These are phyloP conservation scores for Euzetes globulus DNA, from an alignment of 2,888 invertebrate species.

Conservation along the genomic window DNA sequence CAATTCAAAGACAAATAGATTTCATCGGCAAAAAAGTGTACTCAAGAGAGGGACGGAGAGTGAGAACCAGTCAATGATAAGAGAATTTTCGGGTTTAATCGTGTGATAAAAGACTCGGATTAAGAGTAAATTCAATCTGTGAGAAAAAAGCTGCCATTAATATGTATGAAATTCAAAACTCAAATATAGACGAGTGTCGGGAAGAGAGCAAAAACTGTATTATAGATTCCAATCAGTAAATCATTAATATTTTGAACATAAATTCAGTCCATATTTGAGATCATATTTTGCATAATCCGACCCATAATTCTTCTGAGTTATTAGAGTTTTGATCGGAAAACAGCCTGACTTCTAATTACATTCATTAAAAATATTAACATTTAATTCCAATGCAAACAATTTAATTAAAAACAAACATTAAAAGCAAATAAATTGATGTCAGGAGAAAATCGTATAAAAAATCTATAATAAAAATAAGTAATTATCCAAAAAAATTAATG, in stretches of 20 bases:
- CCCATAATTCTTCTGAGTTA: too few relatives aligned
- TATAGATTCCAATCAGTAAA: not conserved
- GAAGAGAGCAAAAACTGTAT: too few relatives aligned
- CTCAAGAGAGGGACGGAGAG: not conserved
- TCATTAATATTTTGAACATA: not conserved
- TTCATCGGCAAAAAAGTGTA: not conserved
- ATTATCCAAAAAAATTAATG: not conserved
- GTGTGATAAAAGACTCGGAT: not conserved
- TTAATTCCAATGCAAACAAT: not conserved
- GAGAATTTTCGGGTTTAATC: not conserved
- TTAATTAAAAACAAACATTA: slow-evolving; percentile 7
- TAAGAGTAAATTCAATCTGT: not conserved
- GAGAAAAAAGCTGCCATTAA: not conserved
- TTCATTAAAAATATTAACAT: too few relatives aligned
- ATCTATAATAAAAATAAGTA: not conserved
- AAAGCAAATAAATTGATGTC: not conserved
- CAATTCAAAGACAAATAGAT: not conserved
- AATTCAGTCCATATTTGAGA: not conserved
- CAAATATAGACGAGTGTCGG: not conserved
- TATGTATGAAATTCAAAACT: not conserved
- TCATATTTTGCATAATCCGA: not conserved
- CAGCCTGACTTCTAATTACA: not conserved
- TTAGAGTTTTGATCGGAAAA: not conserved
- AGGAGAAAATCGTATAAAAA: not conserved
- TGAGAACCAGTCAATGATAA: not conserved